Evolutionary conservation across 2,113 vertebrate genomes (phyloP), one percentile per base, ranked within the genome.

Genomic region (Phainopepla nitens): DNA sequence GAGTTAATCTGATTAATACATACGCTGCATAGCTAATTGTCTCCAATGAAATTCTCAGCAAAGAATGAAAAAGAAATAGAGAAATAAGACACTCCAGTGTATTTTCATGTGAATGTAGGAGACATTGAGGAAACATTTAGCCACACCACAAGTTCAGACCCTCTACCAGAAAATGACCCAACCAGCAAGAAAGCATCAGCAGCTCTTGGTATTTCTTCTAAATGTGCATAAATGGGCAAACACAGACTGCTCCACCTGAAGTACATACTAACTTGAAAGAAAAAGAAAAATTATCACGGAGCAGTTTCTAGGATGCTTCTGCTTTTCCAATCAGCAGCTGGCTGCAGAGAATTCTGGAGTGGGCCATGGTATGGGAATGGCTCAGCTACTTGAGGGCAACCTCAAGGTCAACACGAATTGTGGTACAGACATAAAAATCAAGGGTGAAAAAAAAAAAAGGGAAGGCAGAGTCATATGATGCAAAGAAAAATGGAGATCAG

Each of bases 331-430:
- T 41, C 75, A 94, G 87, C 57, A 79, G 78, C 22, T 60, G 4
- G 4, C 17, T 49, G 70, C 1, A 10, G 61, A 91, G 66, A 42
- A 53, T 76, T 91, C 68, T 85, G 88, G 87, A 79, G 49, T 49
- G 61, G 82, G 85, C 85, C 90, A 80, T 0, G 19, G 65, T 53
- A 65, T 29, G 3, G 53, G 85, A 95, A 95, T 24, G 49, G 90
- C 70, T 91, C 82, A 72, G 78, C 90, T 90, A 93, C 96, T 85
- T 91, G 95, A 97, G 94, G 90, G 78, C 95, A 96, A 84, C 90
- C 71, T 82, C 88, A 82, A 93, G 90, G 88, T 92, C 92, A 94
- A 11, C 53, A 85, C 75, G 93, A 96, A 96, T 42, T 69, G 85
- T 79, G 42, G 66, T 27, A 61, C 6, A 50, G 84, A 88, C 87